Evolutionary conservation across 2,797 vertebrate species (phyloP).

Genomic region (Clarias pachynema): DNA sequence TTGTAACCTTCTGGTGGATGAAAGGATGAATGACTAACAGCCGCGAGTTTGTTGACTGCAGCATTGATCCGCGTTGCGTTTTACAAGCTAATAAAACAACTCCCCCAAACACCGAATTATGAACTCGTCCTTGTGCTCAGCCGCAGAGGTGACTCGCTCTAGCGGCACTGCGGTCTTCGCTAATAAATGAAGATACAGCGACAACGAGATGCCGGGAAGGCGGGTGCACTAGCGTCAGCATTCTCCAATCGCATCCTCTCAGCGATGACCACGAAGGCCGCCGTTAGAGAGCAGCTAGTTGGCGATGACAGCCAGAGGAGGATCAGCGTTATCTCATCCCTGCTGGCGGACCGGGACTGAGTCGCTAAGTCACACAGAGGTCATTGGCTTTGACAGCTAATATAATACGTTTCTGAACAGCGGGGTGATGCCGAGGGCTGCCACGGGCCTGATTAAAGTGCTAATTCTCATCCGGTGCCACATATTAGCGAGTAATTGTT

Average conservation of each 20-base stretch:
- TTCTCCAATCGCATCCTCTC: slow-evolving; percentile 11
- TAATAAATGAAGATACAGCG: slow-evolving; percentile 64
- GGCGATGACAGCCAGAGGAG: slow-evolving; percentile 36
- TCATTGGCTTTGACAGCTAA: slow-evolving; percentile 66
- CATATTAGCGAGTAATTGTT: slow-evolving; percentile 80
- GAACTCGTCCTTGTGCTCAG: slow-evolving; percentile 54
- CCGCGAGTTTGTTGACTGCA: slow-evolving; percentile 38
- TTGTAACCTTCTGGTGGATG: not conserved
- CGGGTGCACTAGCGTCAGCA: not conserved
- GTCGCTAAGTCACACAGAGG: slow-evolving; percentile 58
- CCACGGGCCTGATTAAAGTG: slow-evolving; percentile 68
- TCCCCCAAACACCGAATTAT: slow-evolving; percentile 50
- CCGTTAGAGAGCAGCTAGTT: slow-evolving; percentile 20
- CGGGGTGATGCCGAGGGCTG: slow-evolving; percentile 65
- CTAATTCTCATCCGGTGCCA: slow-evolving; percentile 72
- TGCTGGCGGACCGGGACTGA: slow-evolving; percentile 41
- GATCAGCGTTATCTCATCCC: slow-evolving; percentile 22
- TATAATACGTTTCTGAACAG: slow-evolving; percentile 66
- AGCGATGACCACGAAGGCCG: slow-evolving; percentile 14
- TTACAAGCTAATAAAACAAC: slow-evolving; percentile 46
- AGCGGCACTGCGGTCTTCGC: slow-evolving; percentile 50
- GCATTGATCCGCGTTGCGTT: slow-evolving; percentile 37
- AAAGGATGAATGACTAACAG: not conserved
- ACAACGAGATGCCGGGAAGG: not conserved
- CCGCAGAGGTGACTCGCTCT: slow-evolving; percentile 49